Base-by-base conservation (phyloP, 2,113 vertebrate species). In the Mustelus asterias region DNA sequence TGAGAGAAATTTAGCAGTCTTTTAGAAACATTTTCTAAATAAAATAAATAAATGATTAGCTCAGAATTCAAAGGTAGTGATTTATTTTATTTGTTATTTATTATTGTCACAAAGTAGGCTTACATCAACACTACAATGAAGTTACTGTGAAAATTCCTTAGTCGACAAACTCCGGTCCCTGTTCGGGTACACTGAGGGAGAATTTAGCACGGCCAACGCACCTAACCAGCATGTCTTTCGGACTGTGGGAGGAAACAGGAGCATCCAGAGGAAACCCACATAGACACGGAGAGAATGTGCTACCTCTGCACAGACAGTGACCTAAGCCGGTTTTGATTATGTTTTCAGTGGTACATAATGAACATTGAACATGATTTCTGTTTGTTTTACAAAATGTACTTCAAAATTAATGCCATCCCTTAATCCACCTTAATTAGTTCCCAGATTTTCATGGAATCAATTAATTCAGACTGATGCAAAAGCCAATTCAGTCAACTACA, bases 401-500 rank as follows among this genome's bases (percentile, higher is more conserved):
- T n/a, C 89, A 37, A 65, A 37, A 92, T 65, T 58, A 92, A 92
- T 58, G 89, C 58, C 63, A n/a, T 63, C 89, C 29, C 58, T 92
- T 63, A 65, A 92, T 92, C 33, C 58, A 92, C 14, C 89, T 92
- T 92, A 58, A 44, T 41, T 37, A 86, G 83, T 33, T 60, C 2
- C 22, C 48, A 11, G 29, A 37, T 92, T 92, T 63, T 92, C 33
- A 58, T n/a, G 89, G 24, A 60, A 29, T 63, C 14, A 90, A 90
- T 90, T 60, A 29, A 90, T 90, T 90, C 26, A 14, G 26, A 60
- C 88, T 90, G 88, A 92, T 26, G 58, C 33, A 92, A 92, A 65
- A 54, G 58, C 89, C 89, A 92, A 92, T 92, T 92, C 89, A 92
- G 89, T 92, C 63, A 92, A 92, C 29, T 33, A 37, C 29, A n/a